Percentiles rank a stretch among this genome's conserved stretches.
Evolutionary conservation across 2,797 vertebrate genomes (phyloP).

Genomic region (Petrocephalus schoutedeni): DNA sequence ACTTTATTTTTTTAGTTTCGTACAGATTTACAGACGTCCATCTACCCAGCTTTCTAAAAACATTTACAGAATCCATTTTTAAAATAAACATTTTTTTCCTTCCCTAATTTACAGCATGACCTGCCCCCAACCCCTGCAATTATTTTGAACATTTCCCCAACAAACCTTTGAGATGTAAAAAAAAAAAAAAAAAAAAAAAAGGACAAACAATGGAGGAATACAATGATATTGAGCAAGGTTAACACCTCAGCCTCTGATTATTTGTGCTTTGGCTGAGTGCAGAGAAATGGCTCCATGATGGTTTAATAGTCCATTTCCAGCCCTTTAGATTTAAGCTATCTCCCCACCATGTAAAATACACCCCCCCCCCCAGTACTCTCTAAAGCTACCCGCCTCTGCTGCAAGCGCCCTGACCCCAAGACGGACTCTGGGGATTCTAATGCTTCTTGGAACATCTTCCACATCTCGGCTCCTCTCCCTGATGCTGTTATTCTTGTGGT

Average conservation of each 20-base stretch:
- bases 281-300: slow-evolving; percentile 23
- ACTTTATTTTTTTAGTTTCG: slow-evolving; percentile 54
- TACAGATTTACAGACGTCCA: slow-evolving; percentile 72
- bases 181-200: slow-evolving; percentile 45
- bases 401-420: slow-evolving; percentile 3
- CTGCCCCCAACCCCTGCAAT: slow-evolving; percentile 4
- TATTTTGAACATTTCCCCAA: slow-evolving; percentile 17
- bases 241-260: slow-evolving; percentile 51
- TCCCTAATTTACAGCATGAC: slow-evolving; percentile 66
- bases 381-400: neutral
- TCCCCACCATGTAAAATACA: neutral
- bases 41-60: slow-evolving; percentile 67
- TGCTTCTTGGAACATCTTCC: slow-evolving; percentile 17
- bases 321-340: neutral
- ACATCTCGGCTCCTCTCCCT: neutral
- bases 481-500: neutral
- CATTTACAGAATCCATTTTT: slow-evolving; percentile 72
- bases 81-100: slow-evolving; percentile 76
- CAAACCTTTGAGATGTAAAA: slow-evolving; percentile 49
- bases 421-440: slow-evolving; percentile 30
- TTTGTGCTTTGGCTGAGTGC: slow-evolving; percentile 67
- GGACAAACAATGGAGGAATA: slow-evolving; percentile 27
- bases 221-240: slow-evolving; percentile 19
- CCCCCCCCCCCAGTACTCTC: neutral
- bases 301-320: slow-evolving; percentile 7